These are phyloP conservation scores for Verasper variegatus DNA, from an alignment of 2,113 vertebrate species.

Conservation along the genomic window DNA sequence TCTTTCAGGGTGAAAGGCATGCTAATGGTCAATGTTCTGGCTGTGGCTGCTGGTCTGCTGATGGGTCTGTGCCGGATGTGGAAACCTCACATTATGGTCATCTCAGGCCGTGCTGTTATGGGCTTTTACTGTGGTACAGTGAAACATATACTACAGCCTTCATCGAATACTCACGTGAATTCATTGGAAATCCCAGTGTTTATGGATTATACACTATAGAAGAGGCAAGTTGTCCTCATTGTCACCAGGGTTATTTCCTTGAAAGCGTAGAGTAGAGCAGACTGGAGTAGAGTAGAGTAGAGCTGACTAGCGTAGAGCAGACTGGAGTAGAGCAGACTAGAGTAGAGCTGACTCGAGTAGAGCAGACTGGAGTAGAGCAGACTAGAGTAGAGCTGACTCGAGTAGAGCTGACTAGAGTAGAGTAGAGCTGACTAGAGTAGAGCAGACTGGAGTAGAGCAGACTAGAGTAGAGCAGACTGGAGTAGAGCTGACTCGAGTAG, in stretches of 20 bases:
- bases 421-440: too few species aligned
- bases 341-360: too few species aligned
- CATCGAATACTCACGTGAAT: not conserved
- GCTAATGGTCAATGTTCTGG: slow-evolving; percentile 88
- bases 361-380: too few species aligned
- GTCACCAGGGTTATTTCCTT: not conserved
- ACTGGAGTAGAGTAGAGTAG: too few species aligned
- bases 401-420: too few species aligned
- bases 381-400: too few species aligned
- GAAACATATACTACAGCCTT: not conserved
- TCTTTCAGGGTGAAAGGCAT: slow-evolving; percentile 90
- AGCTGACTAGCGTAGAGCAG: too few species aligned
- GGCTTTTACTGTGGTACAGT: slow-evolving; percentile 92
- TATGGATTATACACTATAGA: not conserved
- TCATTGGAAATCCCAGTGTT: not conserved
- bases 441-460: too few species aligned
- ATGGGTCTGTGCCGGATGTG: slow-evolving; percentile 90
- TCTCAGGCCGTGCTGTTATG: slow-evolving; percentile 89
- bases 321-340: too few species aligned
- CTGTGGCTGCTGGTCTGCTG: slow-evolving; percentile 89
- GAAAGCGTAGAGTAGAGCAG: too few species aligned
- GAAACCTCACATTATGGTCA: slow-evolving; percentile 90
- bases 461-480: too few species aligned
- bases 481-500: too few species aligned
- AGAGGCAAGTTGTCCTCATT: not conserved